Evolutionary conservation across 1,140 invertebrate genomes (phyloP), one percentile per base, ranked within the genome.

Genomic region (Cyrtorhinus lividipennis): DNA sequence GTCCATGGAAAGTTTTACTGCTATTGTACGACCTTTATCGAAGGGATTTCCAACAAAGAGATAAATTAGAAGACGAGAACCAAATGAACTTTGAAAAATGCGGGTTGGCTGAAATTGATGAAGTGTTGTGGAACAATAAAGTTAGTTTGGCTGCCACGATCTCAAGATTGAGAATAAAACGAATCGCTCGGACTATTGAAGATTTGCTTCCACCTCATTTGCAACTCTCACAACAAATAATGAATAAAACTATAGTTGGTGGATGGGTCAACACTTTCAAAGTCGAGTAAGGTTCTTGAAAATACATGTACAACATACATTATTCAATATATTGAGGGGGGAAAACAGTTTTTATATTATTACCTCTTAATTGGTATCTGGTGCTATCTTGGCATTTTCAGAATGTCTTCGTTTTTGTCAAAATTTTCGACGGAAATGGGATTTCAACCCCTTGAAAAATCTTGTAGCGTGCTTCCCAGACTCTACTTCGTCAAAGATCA

Each of bases 191-290:
- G n/a, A 73, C 73, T 73, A 73, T 82, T 67, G 81, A 81, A 2
- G 77, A 86, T 38, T 69, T 88, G 22, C 72, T 88, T 13, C 86
- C 86, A 1, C 65, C 70, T 8, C 85, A 86, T 71, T 70, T 88
- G 59, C 78, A 83, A 48, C 81, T 83, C 64, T 81, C 83, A 46
- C 78, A 80, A 56, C 75, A 84, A 15, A 77, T 79, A 57, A 77
- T 78, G 13, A 75, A 80, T 1, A 76, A 80, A 27, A 78, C 79
- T 58, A 76, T 80, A 0, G 77, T 82, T 0, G 84, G 82, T 0
- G 85, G 85, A 63, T 88, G 86, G 86, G 79, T 88, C 0, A 89
- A 89, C 71, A 81, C 80, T 0, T 82, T 81, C 62, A 83, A 84
- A 72, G 73, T 79, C n/a, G 79, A 77, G 83, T 82, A 69, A 75